These are phyloP conservation scores for Ochotona princeps DNA, from an alignment of 2,113 vertebrate species.

Conservation along the genomic window DNA sequence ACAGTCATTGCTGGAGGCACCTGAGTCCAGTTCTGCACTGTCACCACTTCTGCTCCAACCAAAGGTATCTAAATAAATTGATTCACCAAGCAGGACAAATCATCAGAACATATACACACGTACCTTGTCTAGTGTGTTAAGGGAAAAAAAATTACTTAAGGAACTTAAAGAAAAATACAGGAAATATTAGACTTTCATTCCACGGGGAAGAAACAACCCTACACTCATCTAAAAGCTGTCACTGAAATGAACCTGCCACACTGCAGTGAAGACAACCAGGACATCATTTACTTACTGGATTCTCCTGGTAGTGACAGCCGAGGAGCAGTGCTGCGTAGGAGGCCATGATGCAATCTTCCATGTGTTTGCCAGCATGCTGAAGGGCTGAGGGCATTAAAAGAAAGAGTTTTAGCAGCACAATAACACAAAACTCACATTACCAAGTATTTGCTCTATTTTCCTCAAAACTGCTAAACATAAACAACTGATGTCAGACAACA, in stretches of 20 bases:
- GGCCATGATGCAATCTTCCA: slow-evolving; percentile 99
- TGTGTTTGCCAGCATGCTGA: slow-evolving; percentile 99
- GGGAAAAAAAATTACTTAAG: neutral
- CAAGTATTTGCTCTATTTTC: neutral
- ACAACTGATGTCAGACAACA: neutral
- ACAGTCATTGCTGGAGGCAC: neutral
- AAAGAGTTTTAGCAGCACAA: neutral
- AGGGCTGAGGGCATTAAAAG: slow-evolving; percentile 88
- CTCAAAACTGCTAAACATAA: slow-evolving; percentile 3
- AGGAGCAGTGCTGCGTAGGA: slow-evolving; percentile 98
- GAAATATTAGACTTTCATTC: neutral
- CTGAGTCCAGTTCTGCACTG: neutral
- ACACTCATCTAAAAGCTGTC: neutral
- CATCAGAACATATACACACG: neutral
- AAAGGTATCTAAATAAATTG: neutral
- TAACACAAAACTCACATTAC: neutral
- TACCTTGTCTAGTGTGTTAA: neutral
- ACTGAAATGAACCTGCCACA: neutral
- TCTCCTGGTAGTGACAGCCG: slow-evolving; percentile 98
- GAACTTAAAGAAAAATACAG: neutral
- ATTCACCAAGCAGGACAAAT: neutral
- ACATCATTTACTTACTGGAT: slow-evolving; percentile 91
- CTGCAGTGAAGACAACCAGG: neutral
- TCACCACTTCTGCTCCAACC: neutral
- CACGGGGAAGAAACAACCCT: neutral